Evolutionary conservation across 2,797 vertebrate species (phyloP).

Genomic region (Phoxinus dragarum): DNA sequence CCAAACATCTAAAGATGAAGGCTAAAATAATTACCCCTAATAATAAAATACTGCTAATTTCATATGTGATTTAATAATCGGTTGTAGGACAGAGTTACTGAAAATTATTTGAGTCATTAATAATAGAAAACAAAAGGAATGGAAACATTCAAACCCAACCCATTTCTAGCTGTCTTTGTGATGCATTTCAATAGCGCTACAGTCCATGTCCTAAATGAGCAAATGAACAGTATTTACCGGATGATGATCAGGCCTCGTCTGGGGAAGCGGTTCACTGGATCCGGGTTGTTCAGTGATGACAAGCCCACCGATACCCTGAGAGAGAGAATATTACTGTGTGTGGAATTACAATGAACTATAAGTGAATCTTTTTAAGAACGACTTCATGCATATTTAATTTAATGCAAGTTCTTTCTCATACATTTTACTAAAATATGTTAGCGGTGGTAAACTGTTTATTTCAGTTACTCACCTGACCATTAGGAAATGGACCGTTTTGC

Average conservation of each 20-base stretch:
- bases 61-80: not conserved
- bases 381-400: not conserved
- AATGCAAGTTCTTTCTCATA: not conserved
- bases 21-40: no score
- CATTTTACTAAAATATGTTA: not conserved
- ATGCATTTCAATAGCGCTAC: not conserved
- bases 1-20: no score
- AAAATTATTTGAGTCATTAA: not conserved
- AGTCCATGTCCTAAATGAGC: not conserved
- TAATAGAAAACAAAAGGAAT: not conserved
- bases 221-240: not conserved
- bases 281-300: not conserved
- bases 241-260: accelerated
- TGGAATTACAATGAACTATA: not conserved
- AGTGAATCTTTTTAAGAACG: not conserved
- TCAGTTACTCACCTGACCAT: not conserved
- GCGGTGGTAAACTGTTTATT: not conserved
- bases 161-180: not conserved
- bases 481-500: accelerated
- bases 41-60: no score
- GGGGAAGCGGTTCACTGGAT: accelerated
- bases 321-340: not conserved
- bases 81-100: no score
- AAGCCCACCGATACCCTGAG: accelerated
- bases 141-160: not conserved